Evolutionary conservation across 2,888 invertebrate genomes (phyloP), one percentile per base, ranked within the genome.

Genomic region (Leptopilina syphax): DNA sequence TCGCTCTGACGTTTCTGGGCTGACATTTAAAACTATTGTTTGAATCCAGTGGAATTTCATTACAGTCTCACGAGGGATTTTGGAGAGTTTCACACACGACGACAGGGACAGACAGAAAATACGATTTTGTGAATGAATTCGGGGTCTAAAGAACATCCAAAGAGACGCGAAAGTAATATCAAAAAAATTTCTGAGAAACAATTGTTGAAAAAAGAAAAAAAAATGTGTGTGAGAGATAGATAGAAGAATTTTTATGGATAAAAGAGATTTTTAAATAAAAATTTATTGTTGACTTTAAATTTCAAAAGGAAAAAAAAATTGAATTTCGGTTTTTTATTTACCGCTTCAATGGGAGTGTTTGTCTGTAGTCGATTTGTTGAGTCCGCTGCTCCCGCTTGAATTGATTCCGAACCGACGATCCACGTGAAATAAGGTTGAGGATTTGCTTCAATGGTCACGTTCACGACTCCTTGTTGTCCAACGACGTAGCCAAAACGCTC

Each of bases 401-500:
- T 93, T 68, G 89, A 88, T 79, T 93, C 92, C 0, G 94, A 94
- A 24, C 94, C 94, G 6, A 96, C 92, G 7, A 92, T 93, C 97
- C 97, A 97, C 84, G 94, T 93, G 57, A 95, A 93, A n/a, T 87
- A 88, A 0, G 97, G 97, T 76, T 93, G 92, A 0, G 97, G 97
- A 91, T 96, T 95, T 13, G 96, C 94, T 4, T 95, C 93, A 44
- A 97, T 93, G 1, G 95, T 95, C n/a, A 97, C 94, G 83, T 95
- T 95, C 77, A 97, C 94, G 3, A 94, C 93, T 0, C 96, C 96
- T n/a, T 94, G 94, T 65, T 94, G 94, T 5, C 96, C 96, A 83
- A 96, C 92, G 82, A 95, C 95, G 81, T 96, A 94, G 0, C 96
- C 97, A 89, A 96, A 96, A 79, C 95, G 95, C 57, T 95, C 95